phyloP scores from a whole-genome alignment of 2,113 vertebrate species.

The Echinops telfairi region DNA sequence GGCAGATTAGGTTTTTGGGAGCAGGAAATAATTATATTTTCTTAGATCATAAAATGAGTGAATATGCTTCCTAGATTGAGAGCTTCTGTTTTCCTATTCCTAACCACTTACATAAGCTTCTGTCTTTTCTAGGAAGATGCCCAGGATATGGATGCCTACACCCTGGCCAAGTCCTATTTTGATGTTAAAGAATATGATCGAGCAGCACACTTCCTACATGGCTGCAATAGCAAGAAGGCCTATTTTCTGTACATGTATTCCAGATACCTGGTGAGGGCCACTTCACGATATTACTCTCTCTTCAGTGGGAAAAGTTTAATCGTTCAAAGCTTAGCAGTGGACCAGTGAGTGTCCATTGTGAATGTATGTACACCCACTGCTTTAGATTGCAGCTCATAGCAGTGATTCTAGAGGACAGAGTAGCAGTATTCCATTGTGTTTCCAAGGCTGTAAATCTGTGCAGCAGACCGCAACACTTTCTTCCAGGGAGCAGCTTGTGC shows the following conservation, averaged over 20 bases:
- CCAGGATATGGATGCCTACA: slow-evolving; percentile 96
- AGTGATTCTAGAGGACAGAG: neutral
- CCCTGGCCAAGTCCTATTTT: slow-evolving; percentile 97
- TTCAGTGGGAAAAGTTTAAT: slow-evolving; percentile 18
- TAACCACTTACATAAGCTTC: neutral
- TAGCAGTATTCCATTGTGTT: neutral
- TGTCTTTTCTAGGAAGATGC: slow-evolving; percentile 93
- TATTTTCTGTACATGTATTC: slow-evolving; percentile 99
- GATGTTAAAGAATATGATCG: slow-evolving; percentile 99
- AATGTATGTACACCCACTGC: too few species aligned
- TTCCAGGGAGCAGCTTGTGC: neutral
- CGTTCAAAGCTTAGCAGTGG: slow-evolving; percentile 8
- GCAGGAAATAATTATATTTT: slow-evolving; percentile 47
- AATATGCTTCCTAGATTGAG: slow-evolving; percentile 23
- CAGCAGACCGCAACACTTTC: neutral
- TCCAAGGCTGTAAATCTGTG: neutral
- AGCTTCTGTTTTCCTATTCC: neutral
- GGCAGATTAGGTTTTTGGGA: neutral
- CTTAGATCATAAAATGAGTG: slow-evolving; percentile 38
- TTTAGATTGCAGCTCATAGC: neutral
- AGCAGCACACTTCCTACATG: slow-evolving; percentile 96
- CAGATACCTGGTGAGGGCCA: slow-evolving; percentile 94
- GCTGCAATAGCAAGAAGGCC: slow-evolving; percentile 97
- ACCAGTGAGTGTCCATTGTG: too few species aligned
- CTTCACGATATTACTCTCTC: slow-evolving; percentile 43